These are phyloP conservation scores for Trichonephila clavipes DNA, from an alignment of 1,140 invertebrate species.

Conservation along the genomic window DNA sequence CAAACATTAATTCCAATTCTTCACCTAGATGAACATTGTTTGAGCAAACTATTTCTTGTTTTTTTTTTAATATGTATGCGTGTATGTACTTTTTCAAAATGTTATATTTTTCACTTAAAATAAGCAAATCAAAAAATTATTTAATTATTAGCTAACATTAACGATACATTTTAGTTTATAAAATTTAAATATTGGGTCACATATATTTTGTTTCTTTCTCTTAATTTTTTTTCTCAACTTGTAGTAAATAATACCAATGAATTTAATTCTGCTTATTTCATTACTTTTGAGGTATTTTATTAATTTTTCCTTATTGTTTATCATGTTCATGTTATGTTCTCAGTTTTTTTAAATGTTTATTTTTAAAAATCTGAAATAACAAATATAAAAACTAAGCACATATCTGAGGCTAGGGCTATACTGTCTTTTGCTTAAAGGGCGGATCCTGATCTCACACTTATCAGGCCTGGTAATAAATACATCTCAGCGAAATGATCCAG, in stretches of 20 bases:
- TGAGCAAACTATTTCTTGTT: too few relatives aligned
- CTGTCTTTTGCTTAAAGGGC: constrained; percentile 73
- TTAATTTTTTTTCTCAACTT: too few relatives aligned
- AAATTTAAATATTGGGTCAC: too few relatives aligned
- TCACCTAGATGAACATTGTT: too few relatives aligned
- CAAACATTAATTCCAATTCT: too few relatives aligned
- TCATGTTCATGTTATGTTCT: not conserved
- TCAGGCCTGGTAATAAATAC: constrained; percentile 70
- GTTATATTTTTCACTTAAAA: too few relatives aligned
- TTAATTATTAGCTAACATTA: too few relatives aligned
- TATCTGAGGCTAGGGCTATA: constrained; percentile 70
- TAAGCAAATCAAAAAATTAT: too few relatives aligned
- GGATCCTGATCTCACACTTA: constrained; percentile 61
- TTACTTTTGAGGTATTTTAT: not conserved
- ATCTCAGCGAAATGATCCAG: constrained; percentile 65
- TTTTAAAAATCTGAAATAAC: not conserved
- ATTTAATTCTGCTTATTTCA: not conserved
- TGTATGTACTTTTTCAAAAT: too few relatives aligned
- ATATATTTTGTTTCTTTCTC: not conserved
- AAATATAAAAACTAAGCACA: constrained; percentile 22
- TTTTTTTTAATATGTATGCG: too few relatives aligned
- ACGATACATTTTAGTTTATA: too few relatives aligned
- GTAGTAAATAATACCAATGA: not conserved
- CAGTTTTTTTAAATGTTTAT: not conserved
- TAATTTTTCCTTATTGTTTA: not conserved